Base-by-base conservation (phyloP, 92 coral and sea anemone species). In the Bergia puertoricense region DNA sequence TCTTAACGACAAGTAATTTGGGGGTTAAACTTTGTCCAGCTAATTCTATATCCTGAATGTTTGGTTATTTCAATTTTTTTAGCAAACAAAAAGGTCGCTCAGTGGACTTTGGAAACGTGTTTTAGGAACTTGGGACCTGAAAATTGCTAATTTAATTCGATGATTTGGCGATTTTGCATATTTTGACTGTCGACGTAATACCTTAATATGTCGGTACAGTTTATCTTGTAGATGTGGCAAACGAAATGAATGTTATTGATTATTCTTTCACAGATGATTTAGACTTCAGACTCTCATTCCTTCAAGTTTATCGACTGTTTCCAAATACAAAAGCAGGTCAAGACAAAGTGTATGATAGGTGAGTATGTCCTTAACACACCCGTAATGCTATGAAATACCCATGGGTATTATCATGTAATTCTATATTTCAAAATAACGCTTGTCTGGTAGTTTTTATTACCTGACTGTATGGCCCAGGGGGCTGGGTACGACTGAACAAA, bases 261-360 rank as follows among this genome's bases (percentile, higher is more conserved):
- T 89, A 15, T 56, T 68, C 36, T 56, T 88, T 72, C 73, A 8
- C 76, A 96, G 99, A 90, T 91, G 98, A 96, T 73, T 77, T 96
- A 13, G 88, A 90, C 69, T 96, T 96, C 73, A 94, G 97, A 77
- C 75, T 91, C 9, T 91, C 96, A 56, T 97, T 97, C 76, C 88
- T 96, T 44, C 90, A 90, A 22, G 85, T 97, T 81, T 97, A 97
- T 86, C 89, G 86, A 80, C 85, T 97, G 62, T 97, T 97, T 94
- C 96, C 96, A 57, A 90, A 90, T 73, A 91, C 96, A 37, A 88
- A 86, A 80, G 65, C 81, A 43, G 90, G 95, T 42, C 92, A 93
- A 89, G 98, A 97, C 79, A 84, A 82, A 80, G 91, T 97, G 11
- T 97, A 92, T 90, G 86, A 91, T 81, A 95, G 99, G 99, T 97